Percentiles rank a stretch among this genome's conserved stretches.
These are phyloP conservation scores for Eupithecia insigniata DNA, from an alignment of 2,888 invertebrate genomes.

Conservation along the genomic window DNA sequence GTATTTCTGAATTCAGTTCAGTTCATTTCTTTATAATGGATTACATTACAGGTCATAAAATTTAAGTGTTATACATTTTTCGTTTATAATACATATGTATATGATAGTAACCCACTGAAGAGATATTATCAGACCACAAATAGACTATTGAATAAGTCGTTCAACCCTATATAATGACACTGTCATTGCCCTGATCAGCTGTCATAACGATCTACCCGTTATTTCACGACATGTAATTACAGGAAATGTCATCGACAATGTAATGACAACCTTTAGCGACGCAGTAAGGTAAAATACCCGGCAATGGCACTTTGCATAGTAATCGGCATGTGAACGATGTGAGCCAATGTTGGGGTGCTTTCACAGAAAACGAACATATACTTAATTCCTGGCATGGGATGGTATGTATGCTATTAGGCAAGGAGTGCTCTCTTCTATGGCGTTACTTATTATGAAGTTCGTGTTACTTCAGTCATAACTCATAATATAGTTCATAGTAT, in stretches of 20 bases:
- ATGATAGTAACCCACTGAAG: neutral
- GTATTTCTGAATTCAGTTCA: too few relatives aligned
- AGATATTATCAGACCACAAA: neutral
- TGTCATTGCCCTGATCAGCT: constrained; percentile 3
- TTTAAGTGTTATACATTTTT: too few relatives aligned
- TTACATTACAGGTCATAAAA: too few relatives aligned
- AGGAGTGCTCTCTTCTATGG: neutral
- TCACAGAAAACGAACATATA: neutral
- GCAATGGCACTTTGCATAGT: constrained; percentile 29
- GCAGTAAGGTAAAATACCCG: constrained; percentile 14
- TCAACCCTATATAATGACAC: neutral
- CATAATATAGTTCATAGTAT: too few relatives aligned
- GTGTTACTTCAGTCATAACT: neutral
- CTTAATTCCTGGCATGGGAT: neutral
- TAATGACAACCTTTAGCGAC: constrained; percentile 14
- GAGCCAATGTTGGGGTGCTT: neutral
- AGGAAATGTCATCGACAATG: constrained; percentile 16
- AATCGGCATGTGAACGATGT: constrained; percentile 17
- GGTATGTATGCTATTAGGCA: neutral
- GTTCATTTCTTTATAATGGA: too few relatives aligned
- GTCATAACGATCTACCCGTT: constrained; percentile 11
- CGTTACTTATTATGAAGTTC: neutral
- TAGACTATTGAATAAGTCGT: neutral
- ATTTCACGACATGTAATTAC: constrained; percentile 12
- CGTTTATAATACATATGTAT: too few relatives aligned